Base-by-base conservation (phyloP, 2,888 invertebrate genomes). In the Odontocerum albicorne region DNA sequence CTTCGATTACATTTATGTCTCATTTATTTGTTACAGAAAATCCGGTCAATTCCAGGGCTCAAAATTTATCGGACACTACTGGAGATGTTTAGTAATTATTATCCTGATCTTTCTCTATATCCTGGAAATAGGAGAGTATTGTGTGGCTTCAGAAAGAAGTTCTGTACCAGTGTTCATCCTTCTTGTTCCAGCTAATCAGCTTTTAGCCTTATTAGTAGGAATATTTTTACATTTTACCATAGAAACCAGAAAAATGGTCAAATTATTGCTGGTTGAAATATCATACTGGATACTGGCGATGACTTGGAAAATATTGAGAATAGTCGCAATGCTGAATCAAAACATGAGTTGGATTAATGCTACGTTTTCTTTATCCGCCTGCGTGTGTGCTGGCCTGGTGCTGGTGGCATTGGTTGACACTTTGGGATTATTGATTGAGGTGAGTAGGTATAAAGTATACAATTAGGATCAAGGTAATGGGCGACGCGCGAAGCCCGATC, bases 211-310 rank as follows among this genome's bases (percentile, higher is more conserved):
- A 6, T 2, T 66, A 10, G 62, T 64, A 6, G 71, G 68, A 55
- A 65, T 70, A 62, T 61, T 64, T 35, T 56, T 68, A 35, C 67
- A 69, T 59, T 65, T 65, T 13, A 62, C 60, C 32, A 64, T 65
- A 10, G 69, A 69, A 45, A 61, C 60, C 20, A 62, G 62, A 16
- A 63, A 64, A 16, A 63, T 44, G 33, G 61, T 4, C 63, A 64
- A 1, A 51, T 65, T 16, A 58, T 59, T 7, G 55, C 61, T 20
- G 46, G 64, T 8, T 64, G 63, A 10, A 63, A 64, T 42, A 59
- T 64, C 36, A 64, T 68, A 49, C 55, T 64, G 8, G 60, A 64
- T 12, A 60, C 64, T 22, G 59, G 65, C 8, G 49, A 65, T 13
- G 15, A 15, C 44, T 12, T 57, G 51, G 51, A 60, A 52, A 31